These are phyloP conservation scores for Eilema griseolum DNA, from an alignment of 2,888 invertebrate genomes.

Conservation along the genomic window DNA sequence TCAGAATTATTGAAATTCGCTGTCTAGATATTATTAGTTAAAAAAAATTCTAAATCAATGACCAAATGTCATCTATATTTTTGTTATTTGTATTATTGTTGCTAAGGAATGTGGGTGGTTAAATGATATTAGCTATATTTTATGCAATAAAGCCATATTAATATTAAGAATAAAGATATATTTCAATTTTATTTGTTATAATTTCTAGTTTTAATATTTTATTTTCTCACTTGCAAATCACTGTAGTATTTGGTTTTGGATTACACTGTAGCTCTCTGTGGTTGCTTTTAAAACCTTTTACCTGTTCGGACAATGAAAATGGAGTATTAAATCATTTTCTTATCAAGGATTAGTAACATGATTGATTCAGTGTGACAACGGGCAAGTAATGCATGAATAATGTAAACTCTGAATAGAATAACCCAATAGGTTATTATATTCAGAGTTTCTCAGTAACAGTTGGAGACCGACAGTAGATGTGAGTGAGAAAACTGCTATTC, in stretches of 20 bases:
- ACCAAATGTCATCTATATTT: constrained; percentile 38
- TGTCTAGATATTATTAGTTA: neutral
- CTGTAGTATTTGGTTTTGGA: constrained; percentile 32
- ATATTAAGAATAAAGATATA: constrained; percentile 31
- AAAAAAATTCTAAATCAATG: neutral
- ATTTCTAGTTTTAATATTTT: constrained; percentile 32
- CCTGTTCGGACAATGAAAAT: constrained; percentile 31
- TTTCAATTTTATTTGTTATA: constrained; percentile 36
- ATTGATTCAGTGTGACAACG: neutral
- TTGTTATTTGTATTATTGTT: constrained; percentile 44
- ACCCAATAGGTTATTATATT: neutral
- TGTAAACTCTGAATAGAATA: too few species aligned
- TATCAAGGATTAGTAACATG: neutral
- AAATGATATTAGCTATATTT: constrained; percentile 50
- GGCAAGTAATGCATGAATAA: too few species aligned
- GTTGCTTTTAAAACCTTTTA: constrained; percentile 37
- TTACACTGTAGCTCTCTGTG: constrained; percentile 30
- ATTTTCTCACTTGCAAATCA: constrained; percentile 27
- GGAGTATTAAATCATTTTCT: neutral
- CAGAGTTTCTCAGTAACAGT: neutral
- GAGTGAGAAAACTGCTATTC: too few species aligned
- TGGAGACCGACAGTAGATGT: too few species aligned
- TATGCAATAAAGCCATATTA: constrained; percentile 58
- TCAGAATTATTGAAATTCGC: neutral
- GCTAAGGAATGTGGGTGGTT: constrained; percentile 48